These are phyloP conservation scores for Tipula confusa DNA, from an alignment of 2,888 invertebrate genomes.

Conservation along the genomic window DNA sequence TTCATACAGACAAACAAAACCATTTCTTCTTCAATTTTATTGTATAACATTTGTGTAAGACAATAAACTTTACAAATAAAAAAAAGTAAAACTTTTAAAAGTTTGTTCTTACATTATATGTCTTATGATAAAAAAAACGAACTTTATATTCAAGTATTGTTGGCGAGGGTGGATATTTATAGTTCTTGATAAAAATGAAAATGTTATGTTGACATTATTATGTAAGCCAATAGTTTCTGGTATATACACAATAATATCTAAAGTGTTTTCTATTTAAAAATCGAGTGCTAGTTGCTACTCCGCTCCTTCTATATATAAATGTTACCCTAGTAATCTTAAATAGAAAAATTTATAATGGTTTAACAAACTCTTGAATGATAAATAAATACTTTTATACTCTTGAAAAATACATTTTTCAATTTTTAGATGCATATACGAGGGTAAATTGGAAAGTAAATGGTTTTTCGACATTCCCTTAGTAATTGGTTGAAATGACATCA, in stretches of 20 bases:
- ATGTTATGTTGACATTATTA: not conserved
- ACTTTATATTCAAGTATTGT: not conserved
- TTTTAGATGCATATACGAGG: too few relatives aligned
- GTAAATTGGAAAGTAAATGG: too few relatives aligned
- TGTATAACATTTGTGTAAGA: not conserved
- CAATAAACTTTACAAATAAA: not conserved
- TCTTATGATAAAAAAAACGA: not conserved
- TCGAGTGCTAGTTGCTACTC: too few relatives aligned
- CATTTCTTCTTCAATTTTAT: not conserved
- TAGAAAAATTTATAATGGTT: not conserved
- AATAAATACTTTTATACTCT: not conserved
- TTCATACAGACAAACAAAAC: too few relatives aligned
- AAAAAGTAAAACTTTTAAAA: not conserved
- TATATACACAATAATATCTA: not conserved
- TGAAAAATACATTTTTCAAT: not conserved
- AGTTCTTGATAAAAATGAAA: not conserved
- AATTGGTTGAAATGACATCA: too few relatives aligned
- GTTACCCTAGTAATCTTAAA: too few relatives aligned
- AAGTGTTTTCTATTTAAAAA: not conserved
- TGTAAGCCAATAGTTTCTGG: not conserved
- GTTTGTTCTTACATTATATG: not conserved
- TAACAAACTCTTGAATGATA: not conserved
- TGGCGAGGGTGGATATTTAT: not conserved
- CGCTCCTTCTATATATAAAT: too few relatives aligned
- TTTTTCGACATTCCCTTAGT: too few relatives aligned